Base-by-base conservation (phyloP, 2,113 vertebrate genomes). In the Lathamus discolor region DNA sequence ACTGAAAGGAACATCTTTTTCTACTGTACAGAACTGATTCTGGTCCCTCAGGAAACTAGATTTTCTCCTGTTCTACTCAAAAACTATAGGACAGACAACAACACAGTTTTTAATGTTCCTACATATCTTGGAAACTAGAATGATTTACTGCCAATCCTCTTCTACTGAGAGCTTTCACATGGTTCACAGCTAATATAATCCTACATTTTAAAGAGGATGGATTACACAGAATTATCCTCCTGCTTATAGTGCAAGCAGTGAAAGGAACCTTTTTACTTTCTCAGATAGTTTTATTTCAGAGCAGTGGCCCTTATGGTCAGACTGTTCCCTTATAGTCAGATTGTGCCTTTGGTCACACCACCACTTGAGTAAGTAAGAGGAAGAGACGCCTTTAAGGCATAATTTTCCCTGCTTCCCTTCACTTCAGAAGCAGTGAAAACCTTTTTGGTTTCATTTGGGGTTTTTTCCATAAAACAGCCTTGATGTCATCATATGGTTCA, bases 181-280 rank as follows among this genome's bases (percentile, higher is more conserved):
- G 86, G 57, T 85, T 93, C 20, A 23, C 57, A 84, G 52, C 59
- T 89, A 91, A 79, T 20, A 79, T 49, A 78, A 96, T 64, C 81
- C 90, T 66, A 59, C 67, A 66, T 82, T 84, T 92, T 94, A 87
- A 94, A 91, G 81, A 76, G 86, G 70, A 69, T 67, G 59, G 70
- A 95, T 96, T 94, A 94, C 48, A 90, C 61, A 74, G 72, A 75
- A 90, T 94, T 95, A 96, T 69, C 48, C 44, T 90, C 73, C 66
- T 57, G 24, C 68, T 66, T 66, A 46, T 17, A 86, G 9, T 67
- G 68, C 29, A 92, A 84, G 18, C 43, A 64, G 13, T 94, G 83
- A 93, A 93, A 96, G 62, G 74, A 91, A 73, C n/a, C 49, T 64
- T 95, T 93, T 76, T 49, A 69, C 94, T 95, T 95, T 77, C 67